Percentiles rank a stretch among this genome's conserved stretches.
Conservation (phyloP, 1,140 invertebrate genomes). For the Ceratina calcarata region DNA sequence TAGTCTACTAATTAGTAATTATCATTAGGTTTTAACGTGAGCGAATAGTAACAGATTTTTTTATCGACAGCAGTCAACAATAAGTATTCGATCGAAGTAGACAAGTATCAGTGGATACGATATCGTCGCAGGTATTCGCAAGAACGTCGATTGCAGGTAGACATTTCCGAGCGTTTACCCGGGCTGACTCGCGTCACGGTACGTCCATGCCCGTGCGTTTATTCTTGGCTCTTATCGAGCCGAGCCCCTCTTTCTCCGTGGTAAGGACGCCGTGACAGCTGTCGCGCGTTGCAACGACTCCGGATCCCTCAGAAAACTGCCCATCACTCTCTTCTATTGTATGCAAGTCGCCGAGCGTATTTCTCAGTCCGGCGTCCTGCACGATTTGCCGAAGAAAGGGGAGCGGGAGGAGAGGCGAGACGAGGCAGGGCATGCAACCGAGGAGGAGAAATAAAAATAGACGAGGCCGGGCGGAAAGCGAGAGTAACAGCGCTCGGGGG, state of each 20-base stretch:
- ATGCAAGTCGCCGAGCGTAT: slow-evolving; percentile 53
- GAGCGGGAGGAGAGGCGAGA: not conserved
- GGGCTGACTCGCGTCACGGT: not conserved
- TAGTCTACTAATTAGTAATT: too few relatives aligned
- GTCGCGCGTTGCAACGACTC: slow-evolving; percentile 52
- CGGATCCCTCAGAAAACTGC: slow-evolving; percentile 54
- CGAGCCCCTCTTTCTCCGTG: not conserved
- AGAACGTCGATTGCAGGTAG: slow-evolving; percentile 25
- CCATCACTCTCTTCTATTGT: slow-evolving; percentile 62
- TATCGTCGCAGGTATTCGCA: not conserved
- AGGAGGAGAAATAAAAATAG: not conserved
- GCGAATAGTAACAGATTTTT: too few relatives aligned
- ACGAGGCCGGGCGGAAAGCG: slow-evolving; percentile 3
- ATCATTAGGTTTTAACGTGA: too few relatives aligned
- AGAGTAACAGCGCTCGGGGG: slow-evolving; percentile 32
- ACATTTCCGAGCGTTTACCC: slow-evolving; percentile 28
- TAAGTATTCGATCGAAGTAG: not conserved
- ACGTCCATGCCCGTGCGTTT: slow-evolving; percentile 22
- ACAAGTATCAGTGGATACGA: not conserved
- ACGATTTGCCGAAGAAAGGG: slow-evolving; percentile 30
- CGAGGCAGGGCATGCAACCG: not conserved
- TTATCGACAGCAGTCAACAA: not conserved
- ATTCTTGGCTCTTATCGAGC: slow-evolving; percentile 45
- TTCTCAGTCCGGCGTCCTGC: slow-evolving; percentile 39
- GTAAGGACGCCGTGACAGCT: slow-evolving; percentile 46